Evolutionary conservation across 2,797 vertebrate species (phyloP).

Genomic region (Oreortyx pictus): DNA sequence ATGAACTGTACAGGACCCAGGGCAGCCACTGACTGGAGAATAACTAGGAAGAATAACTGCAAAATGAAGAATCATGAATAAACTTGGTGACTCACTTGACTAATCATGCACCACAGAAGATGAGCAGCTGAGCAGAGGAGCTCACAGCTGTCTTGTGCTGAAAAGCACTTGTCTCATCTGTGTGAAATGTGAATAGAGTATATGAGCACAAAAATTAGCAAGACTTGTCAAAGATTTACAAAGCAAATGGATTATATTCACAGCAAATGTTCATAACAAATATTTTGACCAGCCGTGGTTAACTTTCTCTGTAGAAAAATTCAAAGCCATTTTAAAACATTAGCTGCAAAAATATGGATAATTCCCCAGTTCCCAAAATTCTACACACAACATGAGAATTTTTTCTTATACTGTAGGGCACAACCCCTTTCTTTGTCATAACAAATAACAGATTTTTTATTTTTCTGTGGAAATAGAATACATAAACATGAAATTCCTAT

Average conservation of each 20-base stretch:
- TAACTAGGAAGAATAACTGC: neutral
- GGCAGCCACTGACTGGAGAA: neutral
- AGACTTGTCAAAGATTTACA: neutral
- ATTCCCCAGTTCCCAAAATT: neutral
- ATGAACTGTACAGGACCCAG: rapidly evolving
- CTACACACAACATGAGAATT: neutral
- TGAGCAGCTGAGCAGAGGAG: neutral
- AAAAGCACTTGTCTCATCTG: neutral
- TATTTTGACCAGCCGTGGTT: neutral
- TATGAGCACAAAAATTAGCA: neutral
- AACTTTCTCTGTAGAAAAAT: neutral
- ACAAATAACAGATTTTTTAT: neutral
- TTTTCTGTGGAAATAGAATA: neutral
- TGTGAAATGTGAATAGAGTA: neutral
- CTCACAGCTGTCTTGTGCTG: neutral
- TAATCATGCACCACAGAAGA: neutral
- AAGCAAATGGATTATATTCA: neutral
- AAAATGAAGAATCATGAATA: neutral
- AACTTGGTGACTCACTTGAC: neutral
- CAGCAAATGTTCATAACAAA: neutral
- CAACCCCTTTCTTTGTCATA: neutral
- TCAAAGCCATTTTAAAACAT: neutral
- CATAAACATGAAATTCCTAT: neutral
- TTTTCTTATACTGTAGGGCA: neutral
- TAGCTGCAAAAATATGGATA: neutral